Evolutionary conservation across 2,888 invertebrate species (phyloP).

Genomic region (Drosophila picticornis): DNA sequence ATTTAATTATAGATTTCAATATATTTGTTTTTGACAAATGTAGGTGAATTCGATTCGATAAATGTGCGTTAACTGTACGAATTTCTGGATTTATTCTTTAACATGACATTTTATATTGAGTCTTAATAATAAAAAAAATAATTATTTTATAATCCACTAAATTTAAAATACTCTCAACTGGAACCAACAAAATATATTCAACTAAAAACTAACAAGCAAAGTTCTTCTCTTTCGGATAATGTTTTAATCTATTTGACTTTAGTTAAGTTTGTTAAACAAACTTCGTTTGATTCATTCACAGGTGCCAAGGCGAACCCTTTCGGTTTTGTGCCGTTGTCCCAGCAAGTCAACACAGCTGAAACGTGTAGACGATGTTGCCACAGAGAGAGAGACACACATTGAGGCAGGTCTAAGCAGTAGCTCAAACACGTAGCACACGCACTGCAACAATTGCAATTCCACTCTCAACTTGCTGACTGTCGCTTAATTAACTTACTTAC

Average conservation of each 20-base stretch:
- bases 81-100: neutral
- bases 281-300: neutral
- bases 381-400: neutral
- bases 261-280: neutral
- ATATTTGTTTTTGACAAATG: neutral
- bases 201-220: neutral
- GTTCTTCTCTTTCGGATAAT: neutral
- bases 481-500: slow-evolving; percentile 69
- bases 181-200: neutral
- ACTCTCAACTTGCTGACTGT: slow-evolving; percentile 50
- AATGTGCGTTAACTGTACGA: no score
- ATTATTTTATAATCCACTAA: neutral
- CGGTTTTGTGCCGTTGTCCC: neutral
- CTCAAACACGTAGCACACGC: slow-evolving; percentile 39
- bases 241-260: neutral
- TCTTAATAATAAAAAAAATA: neutral
- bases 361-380: slow-evolving; percentile 11
- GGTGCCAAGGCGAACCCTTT: slow-evolving; percentile 14
- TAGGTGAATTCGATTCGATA: neutral
- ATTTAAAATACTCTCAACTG: neutral
- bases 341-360: slow-evolving; percentile 28
- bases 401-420: slow-evolving; percentile 20
- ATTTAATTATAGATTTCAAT: neutral
- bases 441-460: slow-evolving; percentile 43
- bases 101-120: neutral